Percentiles rank a stretch among this genome's conserved stretches.
These are phyloP conservation scores for Lepetodrilus schrolli DNA, from an alignment of 2,888 invertebrate genomes.

Conservation along the genomic window DNA sequence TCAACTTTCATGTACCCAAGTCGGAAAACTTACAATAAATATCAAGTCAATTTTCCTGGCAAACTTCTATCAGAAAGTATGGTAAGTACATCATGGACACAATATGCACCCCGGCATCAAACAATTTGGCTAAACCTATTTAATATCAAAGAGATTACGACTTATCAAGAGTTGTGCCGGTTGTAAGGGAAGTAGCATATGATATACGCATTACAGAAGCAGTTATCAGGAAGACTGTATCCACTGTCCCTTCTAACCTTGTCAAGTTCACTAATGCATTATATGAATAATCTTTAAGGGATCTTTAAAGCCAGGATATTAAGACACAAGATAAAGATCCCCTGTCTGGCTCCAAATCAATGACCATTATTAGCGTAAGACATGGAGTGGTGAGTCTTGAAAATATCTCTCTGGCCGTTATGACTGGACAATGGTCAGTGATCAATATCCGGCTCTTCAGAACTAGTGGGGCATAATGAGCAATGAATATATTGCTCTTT, in stretches of 20 bases:
- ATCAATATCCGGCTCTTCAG: not conserved
- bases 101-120: too few relatives aligned
- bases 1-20: too few relatives aligned
- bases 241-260: slow-evolving; percentile 8
- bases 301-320: not conserved
- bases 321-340: not conserved
- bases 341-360: not conserved
- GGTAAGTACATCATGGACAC: too few relatives aligned
- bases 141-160: not conserved
- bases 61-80: too few relatives aligned
- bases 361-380: not conserved
- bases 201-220: slow-evolving; percentile 2
- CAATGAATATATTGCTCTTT: not conserved
- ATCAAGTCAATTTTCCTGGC: too few relatives aligned
- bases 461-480: not conserved
- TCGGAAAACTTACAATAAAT: too few relatives aligned
- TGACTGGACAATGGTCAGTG: not conserved
- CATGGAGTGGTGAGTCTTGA: not conserved
- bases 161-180: not conserved
- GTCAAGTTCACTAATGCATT: not conserved
- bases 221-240: slow-evolving; percentile 9
- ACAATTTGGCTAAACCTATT: too few relatives aligned
- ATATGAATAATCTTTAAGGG: not conserved
- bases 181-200: slow-evolving; percentile 17
- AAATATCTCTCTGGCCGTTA: not conserved